Percentiles rank a stretch among this genome's conserved stretches.
Conservation (phyloP, 2,888 invertebrate genomes). For the Bembecia ichneumoniformis region DNA sequence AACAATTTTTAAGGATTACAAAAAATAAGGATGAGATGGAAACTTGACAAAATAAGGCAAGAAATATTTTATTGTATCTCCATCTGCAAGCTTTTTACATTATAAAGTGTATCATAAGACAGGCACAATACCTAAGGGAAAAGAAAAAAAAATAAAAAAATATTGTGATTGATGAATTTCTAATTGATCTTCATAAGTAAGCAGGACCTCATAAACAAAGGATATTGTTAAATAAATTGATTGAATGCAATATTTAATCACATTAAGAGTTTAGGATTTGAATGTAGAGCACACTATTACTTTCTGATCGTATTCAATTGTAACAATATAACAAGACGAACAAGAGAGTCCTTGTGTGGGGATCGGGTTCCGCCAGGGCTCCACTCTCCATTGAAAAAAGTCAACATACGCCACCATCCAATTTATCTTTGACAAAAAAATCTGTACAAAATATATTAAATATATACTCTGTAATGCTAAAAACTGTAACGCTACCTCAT, state of each 20-base stretch:
- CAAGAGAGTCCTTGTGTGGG: constrained; percentile 43
- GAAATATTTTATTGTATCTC: constrained; percentile 54
- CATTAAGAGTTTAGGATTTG: not conserved
- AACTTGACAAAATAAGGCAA: constrained; percentile 64
- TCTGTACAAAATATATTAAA: constrained; percentile 75
- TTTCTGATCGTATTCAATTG: constrained; percentile 29
- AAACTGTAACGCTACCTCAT: constrained; percentile 71
- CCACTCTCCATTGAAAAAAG: constrained; percentile 63
- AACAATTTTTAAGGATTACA: no score
- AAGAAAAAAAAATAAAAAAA: constrained; percentile 70
- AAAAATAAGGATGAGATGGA: constrained; percentile 39
- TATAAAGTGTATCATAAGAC: constrained; percentile 39
- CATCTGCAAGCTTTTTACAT: constrained; percentile 62
- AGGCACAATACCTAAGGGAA: constrained; percentile 61
- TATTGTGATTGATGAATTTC: constrained; percentile 65
- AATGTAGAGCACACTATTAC: not conserved
- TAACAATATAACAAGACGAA: constrained; percentile 38
- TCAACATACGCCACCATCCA: constrained; percentile 71
- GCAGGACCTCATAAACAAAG: constrained; percentile 71
- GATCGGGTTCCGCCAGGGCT: constrained; percentile 50
- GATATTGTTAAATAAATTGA: constrained; percentile 57
- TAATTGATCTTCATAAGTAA: constrained; percentile 66
- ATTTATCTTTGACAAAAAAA: constrained; percentile 74
- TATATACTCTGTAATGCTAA: constrained; percentile 74
- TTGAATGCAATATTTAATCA: not conserved